phyloP scores from a whole-genome alignment of 2,888 invertebrate genomes.

The Heliconius ethilla region DNA sequence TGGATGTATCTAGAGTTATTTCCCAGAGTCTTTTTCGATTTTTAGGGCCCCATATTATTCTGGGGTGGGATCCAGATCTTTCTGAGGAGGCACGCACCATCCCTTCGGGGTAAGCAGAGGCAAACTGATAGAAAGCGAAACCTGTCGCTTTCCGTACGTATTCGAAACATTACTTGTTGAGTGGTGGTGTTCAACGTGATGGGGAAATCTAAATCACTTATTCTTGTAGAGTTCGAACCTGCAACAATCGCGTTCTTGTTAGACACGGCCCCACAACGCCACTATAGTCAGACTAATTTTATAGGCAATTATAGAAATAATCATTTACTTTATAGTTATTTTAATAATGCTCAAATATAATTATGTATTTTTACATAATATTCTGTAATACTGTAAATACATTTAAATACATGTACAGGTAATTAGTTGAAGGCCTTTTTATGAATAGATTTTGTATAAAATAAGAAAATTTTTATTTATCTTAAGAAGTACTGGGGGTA shows the following conservation, averaged over 20 bases:
- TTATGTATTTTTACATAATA: background rate
- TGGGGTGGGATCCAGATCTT: too few relatives aligned
- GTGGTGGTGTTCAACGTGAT: background rate
- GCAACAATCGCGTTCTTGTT: background rate
- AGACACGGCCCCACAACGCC: background rate
- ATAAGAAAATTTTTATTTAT: too few relatives aligned
- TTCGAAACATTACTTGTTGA: background rate
- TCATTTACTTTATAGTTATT: constrained; percentile 24
- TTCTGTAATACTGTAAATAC: background rate
- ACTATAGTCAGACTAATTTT: background rate
- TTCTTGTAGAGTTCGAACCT: background rate
- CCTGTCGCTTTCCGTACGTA: background rate
- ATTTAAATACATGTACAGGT: background rate
- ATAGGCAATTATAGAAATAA: background rate
- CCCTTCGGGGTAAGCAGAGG: too few relatives aligned
- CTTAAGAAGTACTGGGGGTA: background rate
- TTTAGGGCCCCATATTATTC: too few relatives aligned
- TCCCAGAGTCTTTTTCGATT: too few relatives aligned
- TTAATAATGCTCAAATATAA: background rate
- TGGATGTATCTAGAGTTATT: too few relatives aligned
- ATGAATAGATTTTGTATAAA: constrained; percentile 5
- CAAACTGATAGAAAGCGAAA: too few relatives aligned
- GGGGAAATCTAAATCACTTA: background rate
- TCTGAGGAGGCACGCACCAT: too few relatives aligned
- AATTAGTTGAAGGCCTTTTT: background rate